Conservation (phyloP, 2,113 vertebrate genomes). For the Ptychochromis oligacanthus region DNA sequence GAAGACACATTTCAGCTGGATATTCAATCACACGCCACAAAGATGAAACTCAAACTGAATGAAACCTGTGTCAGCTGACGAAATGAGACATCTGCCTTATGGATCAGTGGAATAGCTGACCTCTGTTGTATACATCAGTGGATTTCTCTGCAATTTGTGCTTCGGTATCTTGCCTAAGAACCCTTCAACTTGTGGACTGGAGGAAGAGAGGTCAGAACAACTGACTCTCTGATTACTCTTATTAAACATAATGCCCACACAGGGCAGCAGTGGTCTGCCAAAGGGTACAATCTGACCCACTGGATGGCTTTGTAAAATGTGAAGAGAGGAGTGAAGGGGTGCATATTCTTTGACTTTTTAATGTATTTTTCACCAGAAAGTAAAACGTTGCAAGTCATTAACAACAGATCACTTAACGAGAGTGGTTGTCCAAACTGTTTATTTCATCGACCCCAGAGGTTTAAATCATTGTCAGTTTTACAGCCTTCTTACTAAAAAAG, state of each 20-base stretch:
- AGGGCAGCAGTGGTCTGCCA: neutral
- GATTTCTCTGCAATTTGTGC: conserved; percentile 10
- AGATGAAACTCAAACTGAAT: conserved; percentile 26
- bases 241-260: neutral
- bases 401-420: too few relatives aligned
- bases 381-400: neutral
- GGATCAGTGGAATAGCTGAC: conserved; percentile 47
- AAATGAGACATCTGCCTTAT: conserved; percentile 42
- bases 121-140: conserved; percentile 34
- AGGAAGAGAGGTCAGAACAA: neutral
- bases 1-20: conserved; percentile 59
- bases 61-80: conserved; percentile 13
- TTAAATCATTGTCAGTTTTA: too few relatives aligned
- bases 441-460: too few relatives aligned
- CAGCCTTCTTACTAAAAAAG: too few relatives aligned
- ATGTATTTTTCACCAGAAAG: neutral
- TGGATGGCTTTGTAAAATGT: neutral
- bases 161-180: neutral
- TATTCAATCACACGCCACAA: conserved; percentile 33
- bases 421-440: too few relatives aligned
- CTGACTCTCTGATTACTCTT: neutral
- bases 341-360: neutral
- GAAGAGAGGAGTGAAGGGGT: neutral
- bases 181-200: too few relatives aligned
- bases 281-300: neutral